Base-by-base conservation (phyloP, 2,888 invertebrate genomes). In the Cephalotes varians region DNA sequence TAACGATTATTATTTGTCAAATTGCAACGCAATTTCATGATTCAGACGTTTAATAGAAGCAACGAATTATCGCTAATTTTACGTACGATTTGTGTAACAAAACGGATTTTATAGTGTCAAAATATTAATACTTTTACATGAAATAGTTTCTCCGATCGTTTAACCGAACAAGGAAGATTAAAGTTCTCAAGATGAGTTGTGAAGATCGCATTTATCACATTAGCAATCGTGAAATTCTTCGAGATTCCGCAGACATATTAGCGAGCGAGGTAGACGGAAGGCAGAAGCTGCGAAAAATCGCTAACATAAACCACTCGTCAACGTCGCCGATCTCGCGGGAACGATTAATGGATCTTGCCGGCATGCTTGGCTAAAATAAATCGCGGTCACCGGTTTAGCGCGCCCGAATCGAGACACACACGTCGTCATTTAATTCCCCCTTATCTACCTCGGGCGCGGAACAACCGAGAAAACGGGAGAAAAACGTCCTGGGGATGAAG, bases 321-420 rank as follows among this genome's bases (percentile, higher is more conserved):
- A 91, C 87, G 91, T 91, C 90, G 79, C 51, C 79, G 82, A 71
- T 82, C 83, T 85, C 74, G 74, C 80, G 64, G 73, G 84, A 79
- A 82, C 88, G 90, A 92, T 91, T 92, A 91, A 92, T 91, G 91
- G 90, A 90, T 88, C 86, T 82, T 83, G 74, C 40, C 69, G 67
- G 69, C 73, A 72, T 58, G 72, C 72, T 7, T 25, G 77, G 85
- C 64, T 83, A 85, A 87, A 91, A 91, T 91, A 90, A 91, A 91
- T 91, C 81, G 79, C 51, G 67, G 76, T 67, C 76, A 67, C 37
- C 76, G 51, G 40, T 76, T 65, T 65, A 76, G 49, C 15, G 77
- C 71, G 54, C 44, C 51, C 69, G 47, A 85, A 81, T 40, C 82
- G 76, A n/a, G 21, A 5, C n/a, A 44, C 64, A 12, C 73, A 18